Evolutionary conservation across 2,797 vertebrate species (phyloP), one percentile per base, ranked within the genome.

Genomic region (Eulemur coronatus): DNA sequence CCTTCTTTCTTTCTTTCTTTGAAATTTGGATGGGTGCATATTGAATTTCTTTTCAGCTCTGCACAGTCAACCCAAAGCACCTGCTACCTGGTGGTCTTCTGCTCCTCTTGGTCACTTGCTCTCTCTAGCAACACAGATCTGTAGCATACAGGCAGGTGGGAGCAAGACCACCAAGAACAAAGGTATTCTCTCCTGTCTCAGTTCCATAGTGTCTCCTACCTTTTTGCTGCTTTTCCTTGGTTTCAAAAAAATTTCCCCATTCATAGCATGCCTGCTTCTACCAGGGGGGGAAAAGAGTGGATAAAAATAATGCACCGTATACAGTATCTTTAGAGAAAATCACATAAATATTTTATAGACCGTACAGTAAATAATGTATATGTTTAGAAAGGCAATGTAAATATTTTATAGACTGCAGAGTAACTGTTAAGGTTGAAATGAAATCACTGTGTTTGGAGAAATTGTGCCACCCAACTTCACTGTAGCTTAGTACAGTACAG

Each of bases 381-480:
- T 94, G 72, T 96, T 98, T 96, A 96, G 97, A 97, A 96, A 97
- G 59, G 93, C 94, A 96, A 96, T 93, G 95, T 97, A 96, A 98
- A 98, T 98, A 97, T 98, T 97, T 98, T 96, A 97, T 97, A 87
- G 92, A 92, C 75, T 90, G 48, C 93, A 91, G 97, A 97, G 70
- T 81, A 92, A 96, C 92, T 50, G 69, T 91, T 95, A 94, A 97
- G 81, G 69, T 95, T 0, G 5, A 95, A 97, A 97, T 95, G 89
- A 97, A 98, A 96, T 97, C 86, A 96, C 35, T 65, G 69, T 81
- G 73, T 95, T 97, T 97, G 81, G 89, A 96, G 80, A 98, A 97
- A 97, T 86, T 57, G 93, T 81, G 88, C 72, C 43, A 65, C 30
- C 48, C 55, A 89, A 84, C 93, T 95, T 97, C 89, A 87, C 84